Evolutionary conservation across 2,888 invertebrate genomes (phyloP), one percentile per base, ranked within the genome.

Genomic region (Acrocyrtus sp.): DNA sequence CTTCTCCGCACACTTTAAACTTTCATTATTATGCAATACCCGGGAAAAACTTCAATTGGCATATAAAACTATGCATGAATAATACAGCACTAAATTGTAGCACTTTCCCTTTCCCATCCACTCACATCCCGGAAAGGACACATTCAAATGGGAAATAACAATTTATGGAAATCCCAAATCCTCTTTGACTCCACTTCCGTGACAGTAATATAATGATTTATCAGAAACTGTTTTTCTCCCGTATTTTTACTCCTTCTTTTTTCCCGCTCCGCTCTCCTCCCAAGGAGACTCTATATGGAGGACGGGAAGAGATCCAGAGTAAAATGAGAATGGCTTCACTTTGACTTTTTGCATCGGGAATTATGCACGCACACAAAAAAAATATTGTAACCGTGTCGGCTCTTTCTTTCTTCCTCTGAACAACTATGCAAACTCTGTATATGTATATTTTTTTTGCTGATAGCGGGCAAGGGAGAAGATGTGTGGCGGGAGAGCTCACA

Each of bases 151-250:
- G 12, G 34, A 34, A 56, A 47, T 41, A 53, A 24, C 43, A 48
- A 34, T 62, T 56, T 62, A 69, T 74, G 66, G 45, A 76, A 78
- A 77, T 77, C 74, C 72, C 78, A 78, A 79, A 79, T 79, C 78
- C 77, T 78, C 76, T 62, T 62, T 62, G 69, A 61, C 78, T 76
- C n/a, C n/a, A 78, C 78, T 77, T 78, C 78, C 78, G 77, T 76
- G 78, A 79, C 78, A 80, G 78, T 72, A 79, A 79, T 80, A 80
- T 80, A 79, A 80, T 80, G 80, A 80, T 80, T 80, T 80, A 80
- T 80, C 80, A 80, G 78, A 79, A 79, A 75, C 73, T 78, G 76
- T 77, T 78, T 76, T 76, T 62, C 54, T 43, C 66, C 65, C 48
- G 75, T 78, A 77, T 77, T 78, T 76, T 76, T 62, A 51, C 50